phyloP scores from a whole-genome alignment of 2,888 invertebrate species.

The Tipula confusa region DNA sequence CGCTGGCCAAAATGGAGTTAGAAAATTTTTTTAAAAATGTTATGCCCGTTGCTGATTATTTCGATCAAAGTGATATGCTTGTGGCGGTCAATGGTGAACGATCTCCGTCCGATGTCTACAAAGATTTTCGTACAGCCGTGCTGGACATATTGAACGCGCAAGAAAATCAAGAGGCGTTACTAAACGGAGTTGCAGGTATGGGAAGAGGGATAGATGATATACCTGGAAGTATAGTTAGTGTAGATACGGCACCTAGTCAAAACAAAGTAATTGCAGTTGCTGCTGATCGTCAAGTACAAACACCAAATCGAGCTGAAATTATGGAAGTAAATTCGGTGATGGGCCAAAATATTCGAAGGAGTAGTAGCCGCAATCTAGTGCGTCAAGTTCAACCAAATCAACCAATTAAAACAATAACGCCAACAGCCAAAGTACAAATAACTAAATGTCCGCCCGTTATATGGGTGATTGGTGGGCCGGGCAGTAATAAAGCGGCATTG shows the following conservation, averaged over 20 bases:
- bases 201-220: constrained; percentile 54
- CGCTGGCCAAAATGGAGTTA: constrained; percentile 81
- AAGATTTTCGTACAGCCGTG: constrained; percentile 75
- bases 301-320: constrained; percentile 7
- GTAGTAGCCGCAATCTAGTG: constrained; percentile 37
- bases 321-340: constrained; percentile 34
- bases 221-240: constrained; percentile 61
- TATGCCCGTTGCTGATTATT: constrained; percentile 86
- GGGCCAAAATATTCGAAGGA: constrained; percentile 40
- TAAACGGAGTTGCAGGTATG: constrained; percentile 60
- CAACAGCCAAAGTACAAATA: background rate
- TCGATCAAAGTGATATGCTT: constrained; percentile 79
- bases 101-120: constrained; percentile 80
- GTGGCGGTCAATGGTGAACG: constrained; percentile 79
- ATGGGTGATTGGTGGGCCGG: constrained; percentile 79
- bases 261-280: constrained; percentile 45
- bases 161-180: constrained; percentile 59
- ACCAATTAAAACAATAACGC: constrained; percentile 34
- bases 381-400: constrained; percentile 35
- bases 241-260: constrained; percentile 56
- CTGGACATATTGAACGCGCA: constrained; percentile 69
- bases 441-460: constrained; percentile 47
- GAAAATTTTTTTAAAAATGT: constrained; percentile 84
- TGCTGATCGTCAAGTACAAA: constrained; percentile 31
- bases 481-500: constrained; percentile 80